phyloP scores from a whole-genome alignment of 2,797 vertebrate species.

The Okamejei kenojei region DNA sequence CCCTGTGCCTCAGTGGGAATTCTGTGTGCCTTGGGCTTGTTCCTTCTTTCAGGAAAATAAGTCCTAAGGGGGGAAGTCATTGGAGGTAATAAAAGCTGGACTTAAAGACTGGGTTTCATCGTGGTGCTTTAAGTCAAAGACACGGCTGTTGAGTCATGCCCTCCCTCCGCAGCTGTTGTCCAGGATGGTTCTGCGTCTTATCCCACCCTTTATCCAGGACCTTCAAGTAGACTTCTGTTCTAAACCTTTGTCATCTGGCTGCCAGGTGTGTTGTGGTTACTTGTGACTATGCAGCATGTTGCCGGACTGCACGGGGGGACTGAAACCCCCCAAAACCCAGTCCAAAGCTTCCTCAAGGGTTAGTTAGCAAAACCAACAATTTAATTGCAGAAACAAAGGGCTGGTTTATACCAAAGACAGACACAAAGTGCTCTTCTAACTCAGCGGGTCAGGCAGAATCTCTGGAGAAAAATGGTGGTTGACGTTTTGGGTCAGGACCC shows the following conservation, averaged over 20 bases:
- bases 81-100: neutral
- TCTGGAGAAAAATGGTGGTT: no score
- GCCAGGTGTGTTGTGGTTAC: conserved; percentile 57
- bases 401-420: no score
- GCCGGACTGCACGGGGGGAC: conserved; percentile 37
- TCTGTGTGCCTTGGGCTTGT: neutral
- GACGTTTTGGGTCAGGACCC: no score
- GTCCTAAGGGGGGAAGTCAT: neutral
- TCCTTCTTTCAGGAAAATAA: neutral
- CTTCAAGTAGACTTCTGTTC: conserved; percentile 46
- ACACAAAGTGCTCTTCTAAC: no score
- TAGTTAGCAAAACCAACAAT: neutral
- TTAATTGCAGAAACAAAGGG: no score
- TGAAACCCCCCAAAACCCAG: neutral
- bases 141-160: neutral
- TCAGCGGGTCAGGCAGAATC: no score
- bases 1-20: neutral
- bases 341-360: neutral
- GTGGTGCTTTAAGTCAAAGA: neutral
- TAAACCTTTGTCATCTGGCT: conserved; percentile 55
- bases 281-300: conserved; percentile 38
- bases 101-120: neutral
- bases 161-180: neutral
- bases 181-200: neutral
- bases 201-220: conserved; percentile 46